Evolutionary conservation across 2,888 invertebrate species (phyloP).

Genomic region (Zeuzera pyrina): DNA sequence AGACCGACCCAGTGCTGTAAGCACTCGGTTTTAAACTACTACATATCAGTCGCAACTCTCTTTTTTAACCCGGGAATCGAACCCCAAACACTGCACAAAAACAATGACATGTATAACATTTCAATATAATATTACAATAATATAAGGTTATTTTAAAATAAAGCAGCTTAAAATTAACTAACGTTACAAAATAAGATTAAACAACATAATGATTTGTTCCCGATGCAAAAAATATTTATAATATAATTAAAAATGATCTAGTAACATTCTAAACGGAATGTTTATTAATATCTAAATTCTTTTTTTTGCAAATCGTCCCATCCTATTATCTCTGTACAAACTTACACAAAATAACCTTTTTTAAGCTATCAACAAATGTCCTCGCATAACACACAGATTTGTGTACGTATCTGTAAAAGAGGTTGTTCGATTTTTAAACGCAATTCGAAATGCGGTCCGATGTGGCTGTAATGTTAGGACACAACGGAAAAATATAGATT

Average conservation of each 20-base stretch:
- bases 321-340: conserved; percentile 71
- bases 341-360: conserved; percentile 64
- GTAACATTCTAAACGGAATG: conserved; percentile 73
- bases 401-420: conserved; percentile 47
- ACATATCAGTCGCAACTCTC: conserved; percentile 70
- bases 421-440: conserved; percentile 48
- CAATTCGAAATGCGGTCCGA: conserved; percentile 64
- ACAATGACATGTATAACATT: conserved; percentile 70
- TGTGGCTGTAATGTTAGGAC: conserved; percentile 38
- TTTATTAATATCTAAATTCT: conserved; percentile 68
- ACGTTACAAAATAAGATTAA: conserved; percentile 73
- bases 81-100: conserved; percentile 67
- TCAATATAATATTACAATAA: conserved; percentile 66
- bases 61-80: conserved; percentile 47
- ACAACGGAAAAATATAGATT: conserved; percentile 37
- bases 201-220: conserved; percentile 73
- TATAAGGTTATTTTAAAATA: conserved; percentile 62
- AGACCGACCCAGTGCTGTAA: conserved; percentile 47
- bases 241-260: conserved; percentile 59
- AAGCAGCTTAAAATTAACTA: conserved; percentile 70
- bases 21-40: conserved; percentile 53
- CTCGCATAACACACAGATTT: conserved; percentile 56
- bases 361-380: conserved; percentile 67
- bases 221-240: conserved; percentile 63
- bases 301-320: conserved; percentile 73